Evolutionary conservation across 2,888 invertebrate species (phyloP).

Genomic region (Rhorus exstirpatorius): DNA sequence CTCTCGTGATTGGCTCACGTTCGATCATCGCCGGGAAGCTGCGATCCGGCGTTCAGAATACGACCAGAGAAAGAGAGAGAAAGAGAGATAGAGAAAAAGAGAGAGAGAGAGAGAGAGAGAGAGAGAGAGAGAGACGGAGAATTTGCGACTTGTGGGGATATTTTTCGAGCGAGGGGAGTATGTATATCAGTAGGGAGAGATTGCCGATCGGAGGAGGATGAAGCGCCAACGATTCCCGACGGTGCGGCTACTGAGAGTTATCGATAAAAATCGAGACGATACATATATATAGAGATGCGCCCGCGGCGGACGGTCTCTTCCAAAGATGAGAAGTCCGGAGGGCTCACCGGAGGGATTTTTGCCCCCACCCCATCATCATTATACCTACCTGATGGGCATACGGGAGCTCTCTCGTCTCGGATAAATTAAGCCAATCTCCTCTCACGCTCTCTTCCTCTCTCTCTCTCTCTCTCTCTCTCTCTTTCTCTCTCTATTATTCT

Average conservation of each 20-base stretch:
- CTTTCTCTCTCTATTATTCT: constrained; percentile 3
- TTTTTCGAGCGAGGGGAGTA: not conserved
- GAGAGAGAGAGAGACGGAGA: constrained; percentile 3
- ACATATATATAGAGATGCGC: constrained; percentile 32
- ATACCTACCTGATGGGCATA: constrained; percentile 68
- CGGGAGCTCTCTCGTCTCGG: constrained; percentile 66
- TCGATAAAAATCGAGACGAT: constrained; percentile 71
- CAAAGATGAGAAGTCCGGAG: constrained; percentile 46
- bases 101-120: not conserved
- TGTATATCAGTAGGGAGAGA: constrained; percentile 14
- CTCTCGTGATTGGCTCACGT: constrained; percentile 81
- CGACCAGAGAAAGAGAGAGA: not conserved
- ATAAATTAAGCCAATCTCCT: constrained; percentile 68
- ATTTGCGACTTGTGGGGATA: constrained; percentile 1
- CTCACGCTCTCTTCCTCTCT: constrained; percentile 5
- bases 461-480: constrained; percentile 11
- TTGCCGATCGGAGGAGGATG: constrained; percentile 15
- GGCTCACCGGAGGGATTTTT: constrained; percentile 51
- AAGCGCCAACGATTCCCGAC: constrained; percentile 35
- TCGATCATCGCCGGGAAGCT: constrained; percentile 76
- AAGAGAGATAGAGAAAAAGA: not conserved
- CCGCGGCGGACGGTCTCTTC: constrained; percentile 59
- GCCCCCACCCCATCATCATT: constrained; percentile 69
- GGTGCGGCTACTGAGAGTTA: constrained; percentile 48
- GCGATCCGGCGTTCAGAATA: constrained; percentile 57